Conservation (phyloP, 2,888 invertebrate genomes). For the Dioctria rufipes region DNA sequence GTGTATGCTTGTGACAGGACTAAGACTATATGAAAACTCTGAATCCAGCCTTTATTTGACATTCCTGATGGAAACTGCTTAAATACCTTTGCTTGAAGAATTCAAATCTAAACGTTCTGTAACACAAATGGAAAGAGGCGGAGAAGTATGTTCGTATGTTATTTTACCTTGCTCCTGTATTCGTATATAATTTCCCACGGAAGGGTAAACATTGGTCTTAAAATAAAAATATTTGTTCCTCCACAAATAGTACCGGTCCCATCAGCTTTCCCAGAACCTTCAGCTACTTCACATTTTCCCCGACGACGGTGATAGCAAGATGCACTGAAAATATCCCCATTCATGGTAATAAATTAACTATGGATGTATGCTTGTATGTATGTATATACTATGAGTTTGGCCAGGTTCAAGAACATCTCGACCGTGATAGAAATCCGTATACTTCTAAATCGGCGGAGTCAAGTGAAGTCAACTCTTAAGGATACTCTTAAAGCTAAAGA, state of each 20-base stretch:
- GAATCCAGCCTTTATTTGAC: no score
- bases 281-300: background rate
- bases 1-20: no score
- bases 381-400: background rate
- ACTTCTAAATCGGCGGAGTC: constrained; percentile 7
- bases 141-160: no score
- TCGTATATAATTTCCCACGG: constrained; percentile 1
- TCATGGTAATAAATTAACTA: constrained; percentile 40
- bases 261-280: background rate
- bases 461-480: constrained; percentile 40
- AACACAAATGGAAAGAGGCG: no score
- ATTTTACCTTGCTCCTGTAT: no score
- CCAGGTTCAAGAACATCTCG: constrained; percentile 48
- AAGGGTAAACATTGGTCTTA: constrained; percentile 30
- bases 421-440: constrained; percentile 23
- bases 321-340: background rate
- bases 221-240: background rate
- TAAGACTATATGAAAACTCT: no score
- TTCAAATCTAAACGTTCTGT: no score
- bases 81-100: no score
- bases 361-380: background rate
- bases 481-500: constrained; percentile 31
- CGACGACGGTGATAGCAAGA: background rate
- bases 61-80: no score
- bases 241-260: background rate